Conservation (phyloP, 2,113 vertebrate species). For the Andinoacara biseriatus region DNA sequence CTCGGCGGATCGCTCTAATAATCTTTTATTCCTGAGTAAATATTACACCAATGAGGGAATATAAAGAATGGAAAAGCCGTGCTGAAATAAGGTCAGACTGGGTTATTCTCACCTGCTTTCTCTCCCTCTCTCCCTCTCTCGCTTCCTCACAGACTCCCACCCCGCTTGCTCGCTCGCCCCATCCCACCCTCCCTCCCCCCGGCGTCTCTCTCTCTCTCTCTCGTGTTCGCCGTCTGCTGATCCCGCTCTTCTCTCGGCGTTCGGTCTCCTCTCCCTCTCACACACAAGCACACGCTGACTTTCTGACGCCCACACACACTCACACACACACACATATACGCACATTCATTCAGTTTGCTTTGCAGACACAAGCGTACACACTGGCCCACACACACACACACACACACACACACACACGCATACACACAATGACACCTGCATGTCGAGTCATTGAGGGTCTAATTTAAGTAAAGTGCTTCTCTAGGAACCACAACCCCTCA, state of each 20-base stretch:
- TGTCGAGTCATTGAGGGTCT: conserved; percentile 75
- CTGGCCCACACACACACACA: conserved; percentile 16
- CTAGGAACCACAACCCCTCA: conserved; percentile 75
- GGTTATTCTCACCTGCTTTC: conserved; percentile 70
- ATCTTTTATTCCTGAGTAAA: conserved; percentile 74
- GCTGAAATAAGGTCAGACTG: conserved; percentile 69
- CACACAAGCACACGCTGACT: conserved; percentile 27
- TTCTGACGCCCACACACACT: conserved; percentile 26
- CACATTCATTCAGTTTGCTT: not conserved
- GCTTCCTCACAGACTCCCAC: not conserved
- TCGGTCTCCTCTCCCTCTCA: conserved; percentile 46
- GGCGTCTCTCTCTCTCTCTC: conserved; percentile 31
- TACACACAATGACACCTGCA: conserved; percentile 71
- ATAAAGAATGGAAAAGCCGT: conserved; percentile 59
- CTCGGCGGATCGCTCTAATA: conserved; percentile 60
- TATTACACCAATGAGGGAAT: conserved; percentile 68
- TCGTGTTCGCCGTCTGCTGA: conserved; percentile 61
- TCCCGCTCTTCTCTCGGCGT: conserved; percentile 61
- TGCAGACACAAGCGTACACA: not conserved
- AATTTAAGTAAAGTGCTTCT: conserved; percentile 82
- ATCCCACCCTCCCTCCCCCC: not conserved
- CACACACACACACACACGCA: conserved; percentile 33
- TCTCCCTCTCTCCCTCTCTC: not conserved
- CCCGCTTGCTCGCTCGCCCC: not conserved
- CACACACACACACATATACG: not conserved